phyloP scores from a whole-genome alignment of 2,113 vertebrate species.

The Ceyx margarethae region DNA sequence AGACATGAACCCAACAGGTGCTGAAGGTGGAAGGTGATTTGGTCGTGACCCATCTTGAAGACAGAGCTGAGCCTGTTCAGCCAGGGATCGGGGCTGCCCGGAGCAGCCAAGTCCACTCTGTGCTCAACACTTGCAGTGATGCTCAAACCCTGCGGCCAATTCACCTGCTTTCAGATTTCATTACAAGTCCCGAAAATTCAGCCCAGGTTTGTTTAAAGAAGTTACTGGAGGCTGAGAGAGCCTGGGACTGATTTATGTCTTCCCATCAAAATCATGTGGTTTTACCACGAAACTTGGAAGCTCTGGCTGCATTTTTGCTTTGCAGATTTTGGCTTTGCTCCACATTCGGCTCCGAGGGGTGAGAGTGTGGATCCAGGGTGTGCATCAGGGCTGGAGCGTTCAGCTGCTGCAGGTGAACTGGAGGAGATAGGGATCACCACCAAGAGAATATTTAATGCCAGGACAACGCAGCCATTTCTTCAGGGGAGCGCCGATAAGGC shows the following conservation, averaged over 20 bases:
- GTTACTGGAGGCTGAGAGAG: not conserved
- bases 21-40: not conserved
- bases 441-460: not conserved
- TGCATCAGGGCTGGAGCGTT: not conserved
- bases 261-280: conserved; percentile 58
- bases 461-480: not conserved
- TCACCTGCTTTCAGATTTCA: conserved; percentile 53
- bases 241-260: conserved; percentile 64
- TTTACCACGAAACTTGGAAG: conserved; percentile 44
- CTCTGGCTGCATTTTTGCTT: conserved; percentile 48
- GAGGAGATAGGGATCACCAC: not conserved
- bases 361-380: conserved; percentile 11
- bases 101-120: fast-evolving
- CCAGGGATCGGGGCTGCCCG: fast-evolving
- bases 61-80: not conserved
- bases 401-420: not conserved
- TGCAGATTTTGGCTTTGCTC: conserved; percentile 32
- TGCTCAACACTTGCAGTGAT: not conserved
- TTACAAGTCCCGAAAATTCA: conserved; percentile 32
- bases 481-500: not conserved
- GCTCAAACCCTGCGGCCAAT: not conserved
- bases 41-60: not conserved
- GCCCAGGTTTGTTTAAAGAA: conserved; percentile 59
- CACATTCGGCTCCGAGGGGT: not conserved
- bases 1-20: not conserved